A percentile compares a stretch with the other conserved stretches of the same genome.
phyloP scores from a whole-genome alignment of 2,113 vertebrate genomes.

The Chascanopsetta lugubris region DNA sequence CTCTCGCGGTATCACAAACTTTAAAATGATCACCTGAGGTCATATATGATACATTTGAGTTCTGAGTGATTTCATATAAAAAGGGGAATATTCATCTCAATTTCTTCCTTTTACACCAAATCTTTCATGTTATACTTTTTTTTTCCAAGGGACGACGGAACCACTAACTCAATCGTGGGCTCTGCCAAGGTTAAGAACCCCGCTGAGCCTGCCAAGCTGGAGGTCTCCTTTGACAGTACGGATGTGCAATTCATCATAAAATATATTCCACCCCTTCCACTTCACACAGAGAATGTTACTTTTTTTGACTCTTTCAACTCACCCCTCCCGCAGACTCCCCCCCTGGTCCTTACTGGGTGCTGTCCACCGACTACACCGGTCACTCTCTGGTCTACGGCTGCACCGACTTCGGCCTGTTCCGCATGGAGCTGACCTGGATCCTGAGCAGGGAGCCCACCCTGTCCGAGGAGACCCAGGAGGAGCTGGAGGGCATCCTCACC shows the following conservation, averaged over 20 bases:
- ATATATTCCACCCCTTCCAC: not conserved
- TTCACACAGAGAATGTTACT: not conserved
- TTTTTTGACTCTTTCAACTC: not conserved
- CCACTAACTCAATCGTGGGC: constrained; percentile 45
- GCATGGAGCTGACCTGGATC: constrained; percentile 84
- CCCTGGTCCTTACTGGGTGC: constrained; percentile 83
- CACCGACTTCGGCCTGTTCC: constrained; percentile 75
- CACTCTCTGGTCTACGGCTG: constrained; percentile 89
- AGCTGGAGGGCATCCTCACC: constrained; percentile 78
- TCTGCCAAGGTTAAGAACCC: constrained; percentile 51
- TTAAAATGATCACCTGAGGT: not conserved
- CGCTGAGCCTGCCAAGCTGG: constrained; percentile 73
- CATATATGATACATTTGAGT: not conserved
- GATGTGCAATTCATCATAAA: not conserved
- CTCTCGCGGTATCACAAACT: not conserved
- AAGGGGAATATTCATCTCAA: not conserved
- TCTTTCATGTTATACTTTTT: not conserved
- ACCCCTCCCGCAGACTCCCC: constrained; percentile 47
- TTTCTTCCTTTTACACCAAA: not conserved
- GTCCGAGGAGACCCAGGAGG: constrained; percentile 73
- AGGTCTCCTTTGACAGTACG: constrained; percentile 68
- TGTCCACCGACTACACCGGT: constrained; percentile 86
- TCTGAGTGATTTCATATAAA: not conserved
- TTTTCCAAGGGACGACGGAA: constrained; percentile 52
- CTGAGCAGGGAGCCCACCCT: constrained; percentile 78